These are phyloP conservation scores for Uropsilus gracilis DNA, from an alignment of 2,113 vertebrate species.

Conservation along the genomic window DNA sequence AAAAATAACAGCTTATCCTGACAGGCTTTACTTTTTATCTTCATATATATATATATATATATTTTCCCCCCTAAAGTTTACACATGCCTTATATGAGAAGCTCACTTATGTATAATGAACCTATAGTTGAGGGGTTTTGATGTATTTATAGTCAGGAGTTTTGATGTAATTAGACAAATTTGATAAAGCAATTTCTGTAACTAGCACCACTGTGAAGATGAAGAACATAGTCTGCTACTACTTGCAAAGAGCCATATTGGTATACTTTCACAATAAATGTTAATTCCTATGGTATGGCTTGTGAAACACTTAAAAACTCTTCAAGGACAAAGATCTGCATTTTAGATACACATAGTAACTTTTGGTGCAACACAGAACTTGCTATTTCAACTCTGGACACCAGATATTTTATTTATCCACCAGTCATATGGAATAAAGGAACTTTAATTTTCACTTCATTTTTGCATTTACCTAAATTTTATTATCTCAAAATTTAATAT, in stretches of 20 bases:
- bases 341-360: neutral
- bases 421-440: neutral
- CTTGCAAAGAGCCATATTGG: neutral
- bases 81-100: neutral
- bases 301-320: constrained; percentile 18
- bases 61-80: neutral
- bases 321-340: neutral
- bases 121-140: neutral
- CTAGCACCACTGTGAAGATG: neutral
- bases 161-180: neutral
- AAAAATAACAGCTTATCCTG: neutral
- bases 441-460: neutral
- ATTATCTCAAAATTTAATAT: neutral
- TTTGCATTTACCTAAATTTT: neutral
- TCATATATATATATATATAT: no score
- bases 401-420: neutral
- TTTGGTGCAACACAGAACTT: neutral
- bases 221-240: neutral
- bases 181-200: neutral
- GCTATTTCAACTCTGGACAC: neutral
- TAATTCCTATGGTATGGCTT: neutral
- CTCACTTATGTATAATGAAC: no score
- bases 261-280: neutral
- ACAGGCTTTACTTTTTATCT: neutral
- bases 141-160: neutral